Conservation (phyloP, 2,888 invertebrate species). For the Drosophila testacea region DNA sequence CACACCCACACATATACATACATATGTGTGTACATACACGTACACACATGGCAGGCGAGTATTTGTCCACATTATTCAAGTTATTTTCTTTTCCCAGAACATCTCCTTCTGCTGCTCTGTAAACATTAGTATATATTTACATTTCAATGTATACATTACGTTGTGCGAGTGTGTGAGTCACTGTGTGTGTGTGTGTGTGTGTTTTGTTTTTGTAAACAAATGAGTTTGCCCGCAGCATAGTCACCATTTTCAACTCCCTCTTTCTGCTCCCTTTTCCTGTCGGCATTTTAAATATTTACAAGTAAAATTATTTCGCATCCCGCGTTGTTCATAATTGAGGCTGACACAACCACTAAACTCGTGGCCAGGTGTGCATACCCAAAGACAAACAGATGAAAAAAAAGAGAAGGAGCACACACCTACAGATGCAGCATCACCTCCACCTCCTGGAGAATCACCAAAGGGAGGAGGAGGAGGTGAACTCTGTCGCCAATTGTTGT, state of each 20-base stretch:
- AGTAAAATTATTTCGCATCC: constrained; percentile 65
- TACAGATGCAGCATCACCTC: background rate
- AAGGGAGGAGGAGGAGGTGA: background rate
- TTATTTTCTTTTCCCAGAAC: constrained; percentile 61
- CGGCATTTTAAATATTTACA: constrained; percentile 72
- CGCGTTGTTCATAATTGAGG: constrained; percentile 46
- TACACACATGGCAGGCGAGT: constrained; percentile 10
- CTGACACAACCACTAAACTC: constrained; percentile 49
- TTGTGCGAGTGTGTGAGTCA: constrained; percentile 8
- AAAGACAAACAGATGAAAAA: constrained; percentile 48
- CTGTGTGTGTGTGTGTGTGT: constrained; percentile 28
- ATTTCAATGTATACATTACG: constrained; percentile 66
- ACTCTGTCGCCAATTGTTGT: background rate
- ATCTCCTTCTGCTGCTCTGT: constrained; percentile 28
- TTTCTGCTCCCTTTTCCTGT: background rate
- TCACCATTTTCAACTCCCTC: background rate
- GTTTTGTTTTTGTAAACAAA: constrained; percentile 66
- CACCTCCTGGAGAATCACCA: background rate
- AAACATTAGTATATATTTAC: constrained; percentile 67
- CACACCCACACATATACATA: constrained; percentile 20
- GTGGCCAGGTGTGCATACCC: constrained; percentile 53
- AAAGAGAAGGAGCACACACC: background rate
- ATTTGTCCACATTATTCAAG: constrained; percentile 65
- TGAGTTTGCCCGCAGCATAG: constrained; percentile 53
- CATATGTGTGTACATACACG: constrained; percentile 7